Percentiles rank a stretch among this genome's conserved stretches.
Evolutionary conservation across 2,888 invertebrate genomes (phyloP).

Genomic region (Synanthedon andrenaeformis): DNA sequence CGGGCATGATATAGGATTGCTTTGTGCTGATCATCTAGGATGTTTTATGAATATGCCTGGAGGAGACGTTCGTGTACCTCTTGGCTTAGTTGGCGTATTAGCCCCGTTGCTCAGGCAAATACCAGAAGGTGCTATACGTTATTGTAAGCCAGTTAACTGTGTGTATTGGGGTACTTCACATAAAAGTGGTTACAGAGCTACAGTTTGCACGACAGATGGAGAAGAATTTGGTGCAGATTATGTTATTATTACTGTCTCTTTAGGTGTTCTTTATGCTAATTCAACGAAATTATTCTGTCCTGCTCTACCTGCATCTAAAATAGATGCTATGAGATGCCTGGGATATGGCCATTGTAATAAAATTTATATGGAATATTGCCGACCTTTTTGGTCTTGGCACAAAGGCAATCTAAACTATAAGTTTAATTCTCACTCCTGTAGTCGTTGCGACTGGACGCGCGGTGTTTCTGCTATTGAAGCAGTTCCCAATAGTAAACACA

Average conservation of each 20-base stretch:
- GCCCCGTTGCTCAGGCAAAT: conserved; percentile 75
- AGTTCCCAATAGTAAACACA: conserved; percentile 77
- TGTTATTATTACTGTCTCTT: conserved; percentile 81
- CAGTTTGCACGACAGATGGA: conserved; percentile 76
- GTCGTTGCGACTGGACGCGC: conserved; percentile 77
- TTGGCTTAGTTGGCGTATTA: conserved; percentile 74
- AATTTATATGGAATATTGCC: conserved; percentile 80
- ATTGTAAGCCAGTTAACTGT: conserved; percentile 77
- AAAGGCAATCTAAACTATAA: conserved; percentile 74
- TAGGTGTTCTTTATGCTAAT: conserved; percentile 79
- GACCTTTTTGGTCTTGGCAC: conserved; percentile 80
- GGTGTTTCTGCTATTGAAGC: conserved; percentile 77
- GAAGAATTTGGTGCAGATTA: conserved; percentile 80
- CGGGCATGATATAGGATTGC: conserved; percentile 72
- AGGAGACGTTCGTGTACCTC: conserved; percentile 70
- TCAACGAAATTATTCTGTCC: conserved; percentile 78
- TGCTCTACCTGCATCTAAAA: conserved; percentile 75
- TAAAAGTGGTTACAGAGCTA: conserved; percentile 52
- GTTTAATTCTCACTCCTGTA: conserved; percentile 64
- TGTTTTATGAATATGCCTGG: conserved; percentile 71
- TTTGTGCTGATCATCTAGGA: conserved; percentile 46
- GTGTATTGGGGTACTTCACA: conserved; percentile 76
- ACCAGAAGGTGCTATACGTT: conserved; percentile 72
- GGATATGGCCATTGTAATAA: conserved; percentile 83
- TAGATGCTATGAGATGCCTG: conserved; percentile 74